Evolutionary conservation across 2,113 vertebrate species (phyloP), one percentile per base, ranked within the genome.

Genomic region (Onychostoma macrolepis): DNA sequence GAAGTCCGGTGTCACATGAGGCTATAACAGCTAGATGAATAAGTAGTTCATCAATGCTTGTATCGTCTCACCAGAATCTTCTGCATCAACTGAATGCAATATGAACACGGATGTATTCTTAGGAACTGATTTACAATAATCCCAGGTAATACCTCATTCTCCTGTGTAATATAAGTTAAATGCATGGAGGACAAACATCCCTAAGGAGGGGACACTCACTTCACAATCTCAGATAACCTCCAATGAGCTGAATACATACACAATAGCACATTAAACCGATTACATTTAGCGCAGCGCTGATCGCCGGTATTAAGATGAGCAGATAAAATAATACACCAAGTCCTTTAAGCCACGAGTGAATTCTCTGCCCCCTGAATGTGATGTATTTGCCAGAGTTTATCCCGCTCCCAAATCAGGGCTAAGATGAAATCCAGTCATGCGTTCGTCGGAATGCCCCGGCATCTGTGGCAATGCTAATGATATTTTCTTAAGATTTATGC

Each of bases 401-500:
- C 86, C 43, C 26, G 48, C 79, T 85, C 75, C 85, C 79, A 77
- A 87, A 87, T 89, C 61, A 63, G 38, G 33, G 74, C 72, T 87
- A 61, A 83, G 81, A 89, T 89, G 75, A 89, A 91, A 91, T 86
- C 80, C 82, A 65, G 30, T 77, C 85, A 86, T 50, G 65, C 58
- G 71, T 83, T 53, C 26, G 19, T 88, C 61, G 61, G 58, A 89
- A 88, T 80, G 74, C 85, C 36, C 12, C 28, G 53, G 76, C 36
- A 80, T 87, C 85, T 86, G 79, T 24, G 77, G 63, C 78, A 89
- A 91, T 91, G 88, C 86, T 89, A 92, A 92, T 89, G 63, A 85
- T 90, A 88, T 92, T 91, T 91, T 89, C 85, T 85, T 88, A 89
- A 88, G 90, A 89, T 80, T 89, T 90, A 89, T 67, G 28, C 72